Evolutionary conservation across 2,888 invertebrate species (phyloP).

Genomic region (Rhingia campestris): DNA sequence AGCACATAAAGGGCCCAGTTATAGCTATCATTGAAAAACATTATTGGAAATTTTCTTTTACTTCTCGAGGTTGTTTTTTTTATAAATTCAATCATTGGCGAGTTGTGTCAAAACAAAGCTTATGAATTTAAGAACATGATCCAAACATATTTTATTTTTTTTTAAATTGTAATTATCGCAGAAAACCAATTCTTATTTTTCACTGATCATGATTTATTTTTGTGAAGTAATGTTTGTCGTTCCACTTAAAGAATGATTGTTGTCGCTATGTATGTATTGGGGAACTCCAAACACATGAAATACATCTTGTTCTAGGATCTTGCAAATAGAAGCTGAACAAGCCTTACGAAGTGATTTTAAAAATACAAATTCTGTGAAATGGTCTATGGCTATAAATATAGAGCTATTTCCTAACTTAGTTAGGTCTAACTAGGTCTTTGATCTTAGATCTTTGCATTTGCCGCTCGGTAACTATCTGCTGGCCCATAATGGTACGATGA

Average conservation of each 20-base stretch:
- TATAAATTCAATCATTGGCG: too few relatives aligned
- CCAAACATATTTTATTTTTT: too few relatives aligned
- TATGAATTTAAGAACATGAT: too few relatives aligned
- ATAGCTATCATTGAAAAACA: too few relatives aligned
- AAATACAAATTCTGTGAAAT: slow-evolving; percentile 52
- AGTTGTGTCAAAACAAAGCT: too few relatives aligned
- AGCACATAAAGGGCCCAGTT: too few relatives aligned
- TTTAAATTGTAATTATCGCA: too few relatives aligned
- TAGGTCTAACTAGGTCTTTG: slow-evolving; percentile 8
- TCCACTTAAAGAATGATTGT: neutral
- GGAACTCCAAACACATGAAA: neutral
- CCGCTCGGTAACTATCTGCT: slow-evolving; percentile 1
- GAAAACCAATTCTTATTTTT: too few relatives aligned
- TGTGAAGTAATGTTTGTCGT: neutral
- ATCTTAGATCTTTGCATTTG: slow-evolving; percentile 40
- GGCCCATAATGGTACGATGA: slow-evolving; percentile 22
- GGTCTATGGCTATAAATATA: slow-evolving; percentile 38
- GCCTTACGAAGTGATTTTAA: slow-evolving; percentile 31
- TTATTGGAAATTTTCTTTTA: too few relatives aligned
- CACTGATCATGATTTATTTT: too few relatives aligned
- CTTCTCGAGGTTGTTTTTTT: too few relatives aligned
- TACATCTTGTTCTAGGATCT: neutral
- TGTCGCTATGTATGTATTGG: neutral
- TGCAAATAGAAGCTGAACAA: neutral
- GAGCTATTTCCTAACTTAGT: slow-evolving; percentile 35